These are phyloP conservation scores for Crotalus horridus DNA, from an alignment of 2,113 vertebrate genomes.

Conservation along the genomic window DNA sequence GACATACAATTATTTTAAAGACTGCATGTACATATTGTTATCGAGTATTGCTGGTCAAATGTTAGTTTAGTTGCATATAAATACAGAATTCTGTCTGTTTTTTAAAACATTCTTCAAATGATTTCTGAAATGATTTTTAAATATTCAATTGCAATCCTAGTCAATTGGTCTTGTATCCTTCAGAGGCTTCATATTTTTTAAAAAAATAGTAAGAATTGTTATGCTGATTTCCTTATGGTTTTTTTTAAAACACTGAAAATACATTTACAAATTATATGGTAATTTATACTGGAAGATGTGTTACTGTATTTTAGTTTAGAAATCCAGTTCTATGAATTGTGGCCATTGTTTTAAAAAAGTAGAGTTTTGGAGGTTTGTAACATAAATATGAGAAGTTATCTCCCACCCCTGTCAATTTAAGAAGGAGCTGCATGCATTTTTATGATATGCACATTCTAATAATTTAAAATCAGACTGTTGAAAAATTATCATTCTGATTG, in stretches of 20 bases:
- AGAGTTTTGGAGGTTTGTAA: conserved; percentile 36
- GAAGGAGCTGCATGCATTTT: neutral
- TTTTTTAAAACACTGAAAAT: neutral
- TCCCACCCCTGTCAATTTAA: conserved; percentile 44
- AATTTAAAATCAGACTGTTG: conserved; percentile 45
- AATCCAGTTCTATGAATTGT: conserved; percentile 44
- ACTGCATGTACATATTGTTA: conserved; percentile 16
- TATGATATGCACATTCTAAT: conserved; percentile 24
- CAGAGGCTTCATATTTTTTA: neutral
- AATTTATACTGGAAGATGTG: neutral
- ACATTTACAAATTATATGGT: neutral
- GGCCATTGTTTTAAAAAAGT: conserved; percentile 20
- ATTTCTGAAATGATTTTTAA: conserved; percentile 20
- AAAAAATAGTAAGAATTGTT: neutral
- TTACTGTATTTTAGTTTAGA: neutral
- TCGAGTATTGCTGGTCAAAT: conserved; percentile 1
- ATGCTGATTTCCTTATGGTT: neutral
- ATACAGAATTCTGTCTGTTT: neutral
- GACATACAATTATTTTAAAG: conserved; percentile 40
- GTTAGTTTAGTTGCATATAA: conserved; percentile 2
- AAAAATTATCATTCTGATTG: conserved; percentile 60
- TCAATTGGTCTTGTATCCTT: conserved; percentile 19
- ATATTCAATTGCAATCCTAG: conserved; percentile 8
- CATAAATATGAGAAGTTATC: conserved; percentile 30
- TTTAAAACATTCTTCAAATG: conserved; percentile 29